Conservation (phyloP, 2,113 vertebrate species). For the Dolichotis patagonum region DNA sequence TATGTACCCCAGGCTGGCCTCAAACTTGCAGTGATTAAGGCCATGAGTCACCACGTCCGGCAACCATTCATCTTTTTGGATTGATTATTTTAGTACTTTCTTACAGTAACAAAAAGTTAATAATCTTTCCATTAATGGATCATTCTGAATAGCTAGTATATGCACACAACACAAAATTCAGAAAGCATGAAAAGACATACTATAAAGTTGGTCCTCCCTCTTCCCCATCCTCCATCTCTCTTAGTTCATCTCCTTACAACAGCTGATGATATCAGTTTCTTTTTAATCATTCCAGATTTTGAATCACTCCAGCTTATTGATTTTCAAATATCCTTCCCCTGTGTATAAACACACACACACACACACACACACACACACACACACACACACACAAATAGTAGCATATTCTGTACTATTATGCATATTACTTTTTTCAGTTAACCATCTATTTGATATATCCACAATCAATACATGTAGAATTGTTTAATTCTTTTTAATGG, state of each 20-base stretch:
- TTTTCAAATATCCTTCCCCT: constrained; percentile 17
- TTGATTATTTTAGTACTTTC: neutral
- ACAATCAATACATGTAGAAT: neutral
- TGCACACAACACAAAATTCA: neutral
- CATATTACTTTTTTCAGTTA: constrained; percentile 30
- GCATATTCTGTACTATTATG: neutral
- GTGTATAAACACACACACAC: too few relatives aligned
- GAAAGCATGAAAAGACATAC: neutral
- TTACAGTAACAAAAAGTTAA: neutral
- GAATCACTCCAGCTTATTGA: neutral
- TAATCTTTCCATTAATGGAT: neutral
- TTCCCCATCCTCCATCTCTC: neutral
- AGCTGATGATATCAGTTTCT: constrained; percentile 13
- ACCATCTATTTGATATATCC: constrained; percentile 1
- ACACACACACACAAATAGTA: neutral
- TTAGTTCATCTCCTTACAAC: neutral
- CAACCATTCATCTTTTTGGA: neutral
- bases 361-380: neutral
- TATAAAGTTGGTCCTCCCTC: neutral
- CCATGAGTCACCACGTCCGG: neutral
- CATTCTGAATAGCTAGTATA: neutral
- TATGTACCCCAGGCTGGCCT: neutral
- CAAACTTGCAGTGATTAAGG: neutral
- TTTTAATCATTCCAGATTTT: neutral
- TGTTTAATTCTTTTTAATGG: constrained; percentile 46